phyloP scores from a whole-genome alignment of 2,888 invertebrate genomes.

The Drosophila nigricruria region DNA sequence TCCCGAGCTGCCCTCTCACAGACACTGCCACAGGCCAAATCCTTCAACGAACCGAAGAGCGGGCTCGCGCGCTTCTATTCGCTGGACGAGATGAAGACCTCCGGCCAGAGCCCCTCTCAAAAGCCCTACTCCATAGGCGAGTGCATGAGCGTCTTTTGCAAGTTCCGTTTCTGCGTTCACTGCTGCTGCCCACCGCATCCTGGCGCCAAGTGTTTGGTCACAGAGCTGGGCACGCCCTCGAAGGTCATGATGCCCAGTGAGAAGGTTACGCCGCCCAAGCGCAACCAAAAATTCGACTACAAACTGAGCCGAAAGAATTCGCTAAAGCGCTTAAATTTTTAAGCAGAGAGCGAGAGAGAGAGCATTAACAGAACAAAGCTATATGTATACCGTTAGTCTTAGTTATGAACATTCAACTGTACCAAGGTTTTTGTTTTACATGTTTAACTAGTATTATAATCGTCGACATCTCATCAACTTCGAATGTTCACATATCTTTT shows the following conservation, averaged over 20 bases:
- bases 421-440: slow-evolving; percentile 42
- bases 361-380: background rate
- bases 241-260: slow-evolving; percentile 67
- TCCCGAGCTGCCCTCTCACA: slow-evolving; percentile 40
- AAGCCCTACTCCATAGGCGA: slow-evolving; percentile 56
- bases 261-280: slow-evolving; percentile 66
- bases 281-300: slow-evolving; percentile 52
- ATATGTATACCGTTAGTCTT: slow-evolving; percentile 7
- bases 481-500: slow-evolving; percentile 18
- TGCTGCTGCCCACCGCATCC: slow-evolving; percentile 79
- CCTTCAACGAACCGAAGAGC: slow-evolving; percentile 9
- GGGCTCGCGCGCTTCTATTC: slow-evolving; percentile 57
- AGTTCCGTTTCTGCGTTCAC: slow-evolving; percentile 74
- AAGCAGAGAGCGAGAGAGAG: background rate
- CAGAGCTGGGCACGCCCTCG: slow-evolving; percentile 78
- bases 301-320: slow-evolving; percentile 69
- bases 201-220: slow-evolving; percentile 70
- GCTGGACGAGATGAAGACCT: slow-evolving; percentile 56
- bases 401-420: slow-evolving; percentile 20
- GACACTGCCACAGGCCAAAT: slow-evolving; percentile 56
- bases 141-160: slow-evolving; percentile 70
- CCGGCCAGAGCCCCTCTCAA: background rate
- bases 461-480: slow-evolving; percentile 30
- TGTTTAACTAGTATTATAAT: slow-evolving; percentile 51
- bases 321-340: slow-evolving; percentile 67